A percentile compares a stretch with the other conserved stretches of the same genome.
These are phyloP conservation scores for Oreamnos americanus DNA, from an alignment of 2,113 vertebrate genomes.

Conservation along the genomic window DNA sequence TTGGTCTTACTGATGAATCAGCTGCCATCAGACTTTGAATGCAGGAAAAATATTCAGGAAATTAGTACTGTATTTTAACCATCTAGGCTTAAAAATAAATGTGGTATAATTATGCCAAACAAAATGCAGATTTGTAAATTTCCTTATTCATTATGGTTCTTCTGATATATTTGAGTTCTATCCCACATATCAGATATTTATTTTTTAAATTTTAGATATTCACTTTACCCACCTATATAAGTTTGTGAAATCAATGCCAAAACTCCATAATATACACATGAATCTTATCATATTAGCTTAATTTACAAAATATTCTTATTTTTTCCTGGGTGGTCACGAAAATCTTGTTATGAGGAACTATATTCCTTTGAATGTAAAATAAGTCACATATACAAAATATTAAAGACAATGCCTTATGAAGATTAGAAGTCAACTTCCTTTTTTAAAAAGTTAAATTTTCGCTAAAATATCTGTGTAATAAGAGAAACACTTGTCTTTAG, in stretches of 20 bases:
- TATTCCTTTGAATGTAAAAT: conserved; percentile 33
- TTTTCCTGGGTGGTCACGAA: conserved; percentile 28
- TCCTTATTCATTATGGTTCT: neutral
- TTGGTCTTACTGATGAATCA: neutral
- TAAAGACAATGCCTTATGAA: neutral
- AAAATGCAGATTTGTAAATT: neutral
- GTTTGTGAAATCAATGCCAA: neutral
- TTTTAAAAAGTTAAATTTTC: conserved; percentile 55
- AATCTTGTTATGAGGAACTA: conserved; percentile 55
- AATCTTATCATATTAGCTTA: neutral
- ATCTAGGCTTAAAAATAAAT: neutral
- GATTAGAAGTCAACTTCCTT: conserved; percentile 57
- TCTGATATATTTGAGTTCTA: neutral
- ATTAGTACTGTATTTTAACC: neutral
- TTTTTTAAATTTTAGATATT: neutral
- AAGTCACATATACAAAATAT: conserved; percentile 17
- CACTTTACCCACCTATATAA: neutral
- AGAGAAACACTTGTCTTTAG: conserved; percentile 58
- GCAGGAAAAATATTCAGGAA: neutral
- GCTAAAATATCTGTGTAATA: conserved; percentile 56
- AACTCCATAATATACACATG: neutral
- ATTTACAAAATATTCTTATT: neutral
- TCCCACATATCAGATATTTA: neutral
- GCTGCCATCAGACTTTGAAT: neutral
- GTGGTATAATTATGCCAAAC: neutral